Percentiles rank a stretch among this genome's conserved stretches.
These are phyloP conservation scores for Philypnodon macrostomus DNA, from an alignment of 2,797 vertebrate genomes.

Conservation along the genomic window DNA sequence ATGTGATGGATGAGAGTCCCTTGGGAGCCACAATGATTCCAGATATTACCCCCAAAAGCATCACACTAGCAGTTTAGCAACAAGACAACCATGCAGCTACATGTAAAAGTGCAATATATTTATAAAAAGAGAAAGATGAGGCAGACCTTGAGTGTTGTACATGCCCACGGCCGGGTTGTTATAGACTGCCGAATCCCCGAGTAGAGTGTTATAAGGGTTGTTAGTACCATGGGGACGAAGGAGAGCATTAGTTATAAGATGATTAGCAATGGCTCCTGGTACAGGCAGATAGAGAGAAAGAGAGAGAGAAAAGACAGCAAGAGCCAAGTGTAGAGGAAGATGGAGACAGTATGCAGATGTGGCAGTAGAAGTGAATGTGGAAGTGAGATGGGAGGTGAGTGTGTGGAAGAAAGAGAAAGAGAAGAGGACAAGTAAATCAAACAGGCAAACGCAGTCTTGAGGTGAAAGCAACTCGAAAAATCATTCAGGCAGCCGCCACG, in stretches of 20 bases:
- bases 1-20: conserved; percentile 40
- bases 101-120: conserved; percentile 29
- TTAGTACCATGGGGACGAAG: conserved; percentile 99
- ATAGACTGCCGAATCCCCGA: conserved; percentile 99
- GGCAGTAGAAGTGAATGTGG: conserved; percentile 52
- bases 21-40: conserved; percentile 53
- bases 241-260: conserved; percentile 99
- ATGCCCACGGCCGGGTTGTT: conserved; percentile 99
- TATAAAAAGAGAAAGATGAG: conserved; percentile 58
- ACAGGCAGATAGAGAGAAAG: conserved; percentile 83
- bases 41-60: conserved; percentile 28
- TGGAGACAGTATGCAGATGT: conserved; percentile 45
- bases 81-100: conserved; percentile 45
- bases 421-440: conserved; percentile 84
- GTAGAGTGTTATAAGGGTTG: conserved; percentile 99
- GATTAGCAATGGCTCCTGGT: conserved; percentile 99
- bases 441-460: conserved; percentile 85
- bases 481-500: conserved; percentile 77
- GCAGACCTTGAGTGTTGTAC: conserved; percentile 99
- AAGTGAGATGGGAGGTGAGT: conserved; percentile 60
- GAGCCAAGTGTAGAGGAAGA: conserved; percentile 57
- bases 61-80: conserved; percentile 19
- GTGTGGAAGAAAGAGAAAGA: conserved; percentile 74
- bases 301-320: conserved; percentile 58
- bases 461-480: conserved; percentile 79